Conservation (phyloP, 2,797 vertebrate genomes). For the Rhadinocentrus ornatus region DNA sequence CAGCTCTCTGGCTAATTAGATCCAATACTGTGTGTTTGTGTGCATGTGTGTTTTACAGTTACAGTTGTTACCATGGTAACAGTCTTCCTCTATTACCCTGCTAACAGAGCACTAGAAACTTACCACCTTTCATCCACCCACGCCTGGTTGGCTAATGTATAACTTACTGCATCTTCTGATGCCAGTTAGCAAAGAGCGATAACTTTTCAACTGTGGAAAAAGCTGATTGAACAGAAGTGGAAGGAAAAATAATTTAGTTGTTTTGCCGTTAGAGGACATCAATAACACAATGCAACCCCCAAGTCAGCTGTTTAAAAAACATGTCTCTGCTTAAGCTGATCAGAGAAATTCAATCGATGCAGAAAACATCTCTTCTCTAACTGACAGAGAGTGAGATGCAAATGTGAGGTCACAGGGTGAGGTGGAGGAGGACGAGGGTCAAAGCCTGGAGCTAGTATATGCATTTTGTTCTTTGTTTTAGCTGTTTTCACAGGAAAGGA, state of each 20-base stretch:
- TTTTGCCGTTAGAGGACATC: background rate
- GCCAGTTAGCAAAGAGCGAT: background rate
- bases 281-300: too few relatives aligned
- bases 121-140: conserved; percentile 56
- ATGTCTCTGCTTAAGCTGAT: background rate
- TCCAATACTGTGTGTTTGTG: conserved; percentile 37
- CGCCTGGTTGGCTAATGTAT: conserved; percentile 37
- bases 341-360: background rate
- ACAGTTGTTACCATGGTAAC: conserved; percentile 71
- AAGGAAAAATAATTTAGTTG: background rate
- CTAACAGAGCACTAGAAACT: conserved; percentile 54
- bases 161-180: conserved; percentile 13
- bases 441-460: conserved; percentile 19
- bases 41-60: conserved; percentile 55
- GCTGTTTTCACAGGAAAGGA: conserved; percentile 25
- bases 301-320: too few relatives aligned
- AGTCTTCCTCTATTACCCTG: conserved; percentile 61
- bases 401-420: conserved; percentile 31
- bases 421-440: conserved; percentile 27
- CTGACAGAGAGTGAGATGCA: conserved; percentile 13
- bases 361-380: background rate
- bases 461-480: conserved; percentile 9
- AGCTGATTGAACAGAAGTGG: background rate
- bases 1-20: conserved; percentile 75
- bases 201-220: conserved; percentile 1